Evolutionary conservation across 1,140 invertebrate genomes (phyloP).

Genomic region (Sarcophaga peregrina): DNA sequence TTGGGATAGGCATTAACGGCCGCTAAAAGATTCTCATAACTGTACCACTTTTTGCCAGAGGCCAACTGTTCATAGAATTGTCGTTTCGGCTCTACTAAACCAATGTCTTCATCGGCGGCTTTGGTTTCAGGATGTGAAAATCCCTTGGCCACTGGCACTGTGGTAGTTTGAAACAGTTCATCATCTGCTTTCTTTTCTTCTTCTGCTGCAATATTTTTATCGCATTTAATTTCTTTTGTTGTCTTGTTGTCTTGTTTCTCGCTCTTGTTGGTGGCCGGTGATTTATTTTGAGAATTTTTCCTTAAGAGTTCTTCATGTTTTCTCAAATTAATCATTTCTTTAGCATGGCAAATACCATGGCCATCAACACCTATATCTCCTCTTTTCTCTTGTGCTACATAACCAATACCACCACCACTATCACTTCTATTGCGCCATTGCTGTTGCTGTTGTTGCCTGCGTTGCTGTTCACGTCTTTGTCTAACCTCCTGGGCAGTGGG

Average conservation of each 20-base stretch:
- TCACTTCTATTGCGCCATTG: not conserved
- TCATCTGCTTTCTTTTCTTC: constrained; percentile 10
- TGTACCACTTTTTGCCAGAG: constrained; percentile 41
- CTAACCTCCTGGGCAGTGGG: constrained; percentile 47
- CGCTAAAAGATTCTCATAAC: constrained; percentile 42
- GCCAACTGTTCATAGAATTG: constrained; percentile 61
- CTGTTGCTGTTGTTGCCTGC: constrained; percentile 9
- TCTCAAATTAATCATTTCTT: constrained; percentile 23
- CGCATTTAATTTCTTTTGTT: not conserved
- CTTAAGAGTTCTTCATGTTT: constrained; percentile 1
- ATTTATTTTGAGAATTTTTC: not conserved
- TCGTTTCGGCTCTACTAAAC: constrained; percentile 57
- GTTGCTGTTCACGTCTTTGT: constrained; percentile 33
- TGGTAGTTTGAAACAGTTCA: constrained; percentile 12
- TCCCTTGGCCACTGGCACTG: constrained; percentile 52
- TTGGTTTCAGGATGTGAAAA: constrained; percentile 62
- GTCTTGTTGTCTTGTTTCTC: constrained; percentile 32
- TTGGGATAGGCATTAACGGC: not conserved
- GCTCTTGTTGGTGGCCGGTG: not conserved
- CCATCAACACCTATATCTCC: not conserved
- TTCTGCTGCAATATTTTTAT: not conserved
- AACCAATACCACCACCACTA: not conserved
- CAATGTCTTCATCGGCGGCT: constrained; percentile 58
- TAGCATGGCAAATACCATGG: not conserved
- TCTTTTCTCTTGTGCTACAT: not conserved